Evolutionary conservation across 92 coral and sea anemone species (phyloP).

Genomic region (Heliopora coerulea): DNA sequence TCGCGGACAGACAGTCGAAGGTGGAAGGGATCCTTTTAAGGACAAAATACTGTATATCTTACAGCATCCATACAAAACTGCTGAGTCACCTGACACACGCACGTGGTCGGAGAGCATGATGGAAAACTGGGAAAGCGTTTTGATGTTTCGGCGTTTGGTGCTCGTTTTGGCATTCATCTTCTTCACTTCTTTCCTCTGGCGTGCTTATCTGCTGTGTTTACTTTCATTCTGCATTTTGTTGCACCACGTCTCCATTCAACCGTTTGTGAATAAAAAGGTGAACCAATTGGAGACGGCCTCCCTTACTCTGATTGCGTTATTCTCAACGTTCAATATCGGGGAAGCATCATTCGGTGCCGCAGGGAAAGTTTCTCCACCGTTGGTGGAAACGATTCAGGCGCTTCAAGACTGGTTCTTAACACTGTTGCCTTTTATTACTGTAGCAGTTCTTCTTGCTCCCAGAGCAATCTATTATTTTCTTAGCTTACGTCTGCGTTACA

Average conservation of each 20-base stretch:
- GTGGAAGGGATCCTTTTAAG: background rate
- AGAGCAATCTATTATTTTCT: too few species aligned
- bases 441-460: too few species aligned
- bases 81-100: background rate
- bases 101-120: background rate
- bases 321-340: conserved; percentile 5
- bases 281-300: conserved; percentile 13
- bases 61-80: conserved; percentile 23
- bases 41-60: conserved; percentile 19
- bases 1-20: background rate
- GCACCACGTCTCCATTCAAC: conserved; percentile 13
- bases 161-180: conserved; percentile 19
- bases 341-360: conserved; percentile 9
- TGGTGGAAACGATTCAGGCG: background rate
- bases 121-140: conserved; percentile 28
- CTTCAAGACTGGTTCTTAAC: conserved; percentile 14
- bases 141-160: conserved; percentile 24
- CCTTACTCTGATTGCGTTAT: background rate
- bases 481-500: too few species aligned
- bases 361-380: background rate
- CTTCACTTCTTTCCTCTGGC: conserved; percentile 6
- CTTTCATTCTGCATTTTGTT: background rate
- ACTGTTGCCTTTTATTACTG: background rate
- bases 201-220: background rate
- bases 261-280: background rate